phyloP scores from a whole-genome alignment of 2,888 invertebrate species.

The Latrodectus elegans region DNA sequence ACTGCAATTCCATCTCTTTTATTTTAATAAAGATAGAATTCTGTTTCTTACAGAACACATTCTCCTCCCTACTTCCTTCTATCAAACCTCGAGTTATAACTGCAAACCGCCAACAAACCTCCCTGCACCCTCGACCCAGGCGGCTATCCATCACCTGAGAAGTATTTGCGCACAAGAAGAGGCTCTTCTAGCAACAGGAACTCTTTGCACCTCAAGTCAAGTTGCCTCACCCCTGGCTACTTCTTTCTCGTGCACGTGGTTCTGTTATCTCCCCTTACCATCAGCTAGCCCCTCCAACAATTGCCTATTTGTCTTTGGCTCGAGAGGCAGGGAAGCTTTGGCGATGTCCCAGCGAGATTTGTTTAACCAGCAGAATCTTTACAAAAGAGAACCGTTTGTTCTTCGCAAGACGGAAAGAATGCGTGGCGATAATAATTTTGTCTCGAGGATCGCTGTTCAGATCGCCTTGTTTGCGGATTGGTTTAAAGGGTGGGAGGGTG shows the following conservation, averaged over 20 bases:
- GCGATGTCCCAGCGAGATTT: slow-evolving; percentile 11
- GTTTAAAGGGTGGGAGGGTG: neutral
- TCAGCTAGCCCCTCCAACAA: neutral
- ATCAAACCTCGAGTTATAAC: neutral
- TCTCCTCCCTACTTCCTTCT: too few species aligned
- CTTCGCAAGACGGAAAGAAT: neutral
- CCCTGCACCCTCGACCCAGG: neutral
- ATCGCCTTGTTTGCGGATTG: neutral
- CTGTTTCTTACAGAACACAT: too few species aligned
- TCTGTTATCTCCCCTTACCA: neutral
- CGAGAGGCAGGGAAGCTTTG: neutral
- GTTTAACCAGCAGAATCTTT: slow-evolving; percentile 21
- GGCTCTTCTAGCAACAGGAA: neutral
- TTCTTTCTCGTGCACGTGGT: neutral
- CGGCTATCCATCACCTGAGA: slow-evolving; percentile 10
- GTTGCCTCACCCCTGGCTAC: neutral
- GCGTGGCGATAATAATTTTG: neutral
- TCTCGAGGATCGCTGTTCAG: neutral
- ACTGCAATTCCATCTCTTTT: too few species aligned
- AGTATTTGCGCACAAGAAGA: slow-evolving; percentile 22
- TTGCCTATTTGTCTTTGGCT: slow-evolving; percentile 13
- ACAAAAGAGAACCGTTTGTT: neutral
- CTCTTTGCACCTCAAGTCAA: neutral
- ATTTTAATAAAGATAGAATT: too few species aligned
- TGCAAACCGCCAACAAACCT: neutral